A percentile compares a stretch with the other conserved stretches of the same genome.
These are phyloP conservation scores for Furnarius figulus DNA, from an alignment of 2,113 vertebrate genomes.

Conservation along the genomic window DNA sequence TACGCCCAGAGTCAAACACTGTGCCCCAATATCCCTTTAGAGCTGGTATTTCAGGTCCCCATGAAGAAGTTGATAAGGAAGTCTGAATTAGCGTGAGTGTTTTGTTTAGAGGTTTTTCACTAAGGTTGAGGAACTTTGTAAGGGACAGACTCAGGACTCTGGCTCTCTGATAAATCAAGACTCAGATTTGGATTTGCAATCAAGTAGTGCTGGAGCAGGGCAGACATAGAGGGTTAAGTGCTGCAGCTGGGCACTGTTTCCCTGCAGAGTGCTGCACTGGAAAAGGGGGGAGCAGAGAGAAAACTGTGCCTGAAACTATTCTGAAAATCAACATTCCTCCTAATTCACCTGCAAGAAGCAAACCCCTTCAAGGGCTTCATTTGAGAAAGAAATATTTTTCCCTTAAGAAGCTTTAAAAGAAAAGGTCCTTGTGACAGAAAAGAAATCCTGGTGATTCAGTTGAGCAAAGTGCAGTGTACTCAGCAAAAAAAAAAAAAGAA, in stretches of 20 bases:
- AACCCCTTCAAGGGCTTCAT: background rate
- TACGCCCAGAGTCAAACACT: background rate
- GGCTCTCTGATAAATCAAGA: background rate
- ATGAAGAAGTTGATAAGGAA: background rate
- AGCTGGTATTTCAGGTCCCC: background rate
- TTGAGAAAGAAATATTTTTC: background rate
- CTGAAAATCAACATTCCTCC: background rate
- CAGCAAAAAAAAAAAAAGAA: conserved; percentile 1
- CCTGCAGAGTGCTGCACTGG: background rate
- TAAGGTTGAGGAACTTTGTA: background rate
- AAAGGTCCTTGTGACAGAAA: background rate
- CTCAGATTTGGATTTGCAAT: background rate
- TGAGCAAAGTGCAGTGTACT: background rate
- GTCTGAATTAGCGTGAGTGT: background rate
- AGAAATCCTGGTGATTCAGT: conserved; percentile 12
- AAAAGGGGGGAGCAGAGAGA: background rate
- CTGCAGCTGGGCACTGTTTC: background rate
- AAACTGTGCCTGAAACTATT: background rate
- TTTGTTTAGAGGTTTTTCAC: background rate
- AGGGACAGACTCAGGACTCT: background rate
- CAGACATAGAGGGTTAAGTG: background rate
- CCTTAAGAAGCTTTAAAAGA: background rate
- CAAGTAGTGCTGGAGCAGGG: background rate
- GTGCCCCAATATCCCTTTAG: background rate
- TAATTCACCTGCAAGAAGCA: conserved; percentile 15